Evolutionary conservation across 2,888 invertebrate species (phyloP).

Genomic region (Lampropteryx suffumata): DNA sequence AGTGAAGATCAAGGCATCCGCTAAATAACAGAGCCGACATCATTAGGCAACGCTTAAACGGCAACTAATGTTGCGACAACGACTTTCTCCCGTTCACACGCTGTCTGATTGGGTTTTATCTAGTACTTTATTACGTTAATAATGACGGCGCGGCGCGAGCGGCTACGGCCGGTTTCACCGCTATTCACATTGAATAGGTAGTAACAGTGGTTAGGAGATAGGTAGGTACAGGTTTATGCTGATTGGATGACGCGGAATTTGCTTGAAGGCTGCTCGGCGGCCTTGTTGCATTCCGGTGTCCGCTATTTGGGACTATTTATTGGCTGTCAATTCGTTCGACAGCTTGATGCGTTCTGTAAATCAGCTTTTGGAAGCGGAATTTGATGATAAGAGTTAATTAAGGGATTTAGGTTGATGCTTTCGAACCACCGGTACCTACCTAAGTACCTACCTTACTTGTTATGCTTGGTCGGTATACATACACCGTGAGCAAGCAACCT

Average conservation of each 20-base stretch:
- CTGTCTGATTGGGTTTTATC: constrained; percentile 77
- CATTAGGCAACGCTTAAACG: constrained; percentile 12
- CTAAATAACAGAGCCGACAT: background rate
- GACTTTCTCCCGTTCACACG: constrained; percentile 81
- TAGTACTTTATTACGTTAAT: constrained; percentile 79
- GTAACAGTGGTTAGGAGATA: constrained; percentile 28
- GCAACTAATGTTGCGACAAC: constrained; percentile 71
- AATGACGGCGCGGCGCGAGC: constrained; percentile 65
- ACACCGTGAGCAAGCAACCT: too few species aligned
- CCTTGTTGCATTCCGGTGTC: constrained; percentile 75
- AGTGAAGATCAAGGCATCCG: background rate
- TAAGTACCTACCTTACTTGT: background rate
- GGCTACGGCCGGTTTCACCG: constrained; percentile 72
- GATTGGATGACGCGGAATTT: constrained; percentile 76
- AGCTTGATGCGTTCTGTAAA: constrained; percentile 46
- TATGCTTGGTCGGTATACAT: too few species aligned
- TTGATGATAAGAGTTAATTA: constrained; percentile 31
- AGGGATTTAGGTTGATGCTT: constrained; percentile 28
- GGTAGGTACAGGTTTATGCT: constrained; percentile 67
- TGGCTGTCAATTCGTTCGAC: constrained; percentile 57
- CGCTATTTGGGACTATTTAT: constrained; percentile 64
- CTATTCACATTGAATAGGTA: constrained; percentile 36
- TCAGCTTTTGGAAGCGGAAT: constrained; percentile 36
- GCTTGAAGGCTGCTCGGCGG: constrained; percentile 66
- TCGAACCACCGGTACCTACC: constrained; percentile 12